Conservation (phyloP, 2,797 vertebrate genomes). For the Rhinichthys osculus region DNA sequence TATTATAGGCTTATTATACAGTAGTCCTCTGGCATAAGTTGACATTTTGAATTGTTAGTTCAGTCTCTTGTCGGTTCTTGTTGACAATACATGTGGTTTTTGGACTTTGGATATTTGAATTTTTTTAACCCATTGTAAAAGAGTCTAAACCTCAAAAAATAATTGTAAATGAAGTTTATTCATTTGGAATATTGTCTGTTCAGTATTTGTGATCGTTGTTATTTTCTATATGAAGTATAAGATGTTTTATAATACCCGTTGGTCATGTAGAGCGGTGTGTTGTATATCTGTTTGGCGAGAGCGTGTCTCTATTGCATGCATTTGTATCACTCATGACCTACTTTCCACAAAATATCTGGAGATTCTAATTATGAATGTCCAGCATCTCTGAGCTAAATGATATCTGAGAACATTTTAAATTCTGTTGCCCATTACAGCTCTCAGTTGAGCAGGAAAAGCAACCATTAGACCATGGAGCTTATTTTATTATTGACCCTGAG, state of each 20-base stretch:
- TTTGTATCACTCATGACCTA: slow-evolving; percentile 46
- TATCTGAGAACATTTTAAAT: slow-evolving; percentile 32
- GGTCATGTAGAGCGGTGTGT: neutral
- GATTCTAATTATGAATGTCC: slow-evolving; percentile 49
- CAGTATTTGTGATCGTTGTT: neutral
- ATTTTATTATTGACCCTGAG: slow-evolving; percentile 52
- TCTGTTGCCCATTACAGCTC: slow-evolving; percentile 20
- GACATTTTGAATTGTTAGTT: neutral
- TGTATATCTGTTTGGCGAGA: neutral
- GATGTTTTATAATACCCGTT: neutral
- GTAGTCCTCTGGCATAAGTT: neutral
- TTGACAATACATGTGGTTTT: neutral
- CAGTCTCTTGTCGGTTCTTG: neutral
- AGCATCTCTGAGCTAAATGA: slow-evolving; percentile 36
- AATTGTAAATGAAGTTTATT: neutral
- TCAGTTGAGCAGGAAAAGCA: slow-evolving; percentile 33
- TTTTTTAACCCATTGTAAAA: neutral
- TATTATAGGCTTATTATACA: neutral
- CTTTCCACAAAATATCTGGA: slow-evolving; percentile 52
- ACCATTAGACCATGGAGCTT: slow-evolving; percentile 45
- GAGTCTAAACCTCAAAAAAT: neutral
- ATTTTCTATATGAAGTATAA: slow-evolving; percentile 3
- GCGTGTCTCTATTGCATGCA: neutral
- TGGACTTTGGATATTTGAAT: neutral
- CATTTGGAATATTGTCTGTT: neutral